Conservation (phyloP, 2,113 vertebrate species). For the Australoheros scitulus region DNA sequence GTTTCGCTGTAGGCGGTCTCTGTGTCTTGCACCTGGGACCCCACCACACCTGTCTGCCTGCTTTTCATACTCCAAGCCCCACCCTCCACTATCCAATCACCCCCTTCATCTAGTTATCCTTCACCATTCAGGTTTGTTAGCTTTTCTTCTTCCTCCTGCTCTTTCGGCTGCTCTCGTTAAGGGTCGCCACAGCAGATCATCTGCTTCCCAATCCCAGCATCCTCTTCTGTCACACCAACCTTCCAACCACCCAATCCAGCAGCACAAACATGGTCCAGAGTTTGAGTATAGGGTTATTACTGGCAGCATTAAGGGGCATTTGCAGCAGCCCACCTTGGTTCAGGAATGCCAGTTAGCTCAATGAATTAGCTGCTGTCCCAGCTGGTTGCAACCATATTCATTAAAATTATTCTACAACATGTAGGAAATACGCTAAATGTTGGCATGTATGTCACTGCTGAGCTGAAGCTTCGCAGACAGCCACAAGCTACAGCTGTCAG, state of each 20-base stretch:
- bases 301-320: too few species aligned
- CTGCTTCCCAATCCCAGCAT: not conserved
- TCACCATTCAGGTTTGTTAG: not conserved
- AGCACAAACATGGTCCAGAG: not conserved
- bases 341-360: too few species aligned
- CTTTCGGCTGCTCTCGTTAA: not conserved
- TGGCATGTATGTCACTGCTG: too few species aligned
- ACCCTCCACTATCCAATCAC: accelerated
- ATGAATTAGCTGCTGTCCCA: too few species aligned
- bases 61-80: accelerated
- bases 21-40: not conserved
- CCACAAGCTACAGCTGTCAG: too few species aligned
- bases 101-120: not conserved
- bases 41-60: not conserved
- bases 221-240: not conserved
- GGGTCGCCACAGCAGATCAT: not conserved
- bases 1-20: accelerated
- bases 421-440: too few species aligned
- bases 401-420: too few species aligned
- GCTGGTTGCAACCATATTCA: too few species aligned
- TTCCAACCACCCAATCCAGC: too few species aligned
- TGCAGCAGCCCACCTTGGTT: too few species aligned
- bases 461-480: too few species aligned
- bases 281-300: too few species aligned
- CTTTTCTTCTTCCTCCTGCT: not conserved